A percentile compares a stretch with the other conserved stretches of the same genome.
phyloP scores from a whole-genome alignment of 2,113 vertebrate species.

The Chaetura pelagica region DNA sequence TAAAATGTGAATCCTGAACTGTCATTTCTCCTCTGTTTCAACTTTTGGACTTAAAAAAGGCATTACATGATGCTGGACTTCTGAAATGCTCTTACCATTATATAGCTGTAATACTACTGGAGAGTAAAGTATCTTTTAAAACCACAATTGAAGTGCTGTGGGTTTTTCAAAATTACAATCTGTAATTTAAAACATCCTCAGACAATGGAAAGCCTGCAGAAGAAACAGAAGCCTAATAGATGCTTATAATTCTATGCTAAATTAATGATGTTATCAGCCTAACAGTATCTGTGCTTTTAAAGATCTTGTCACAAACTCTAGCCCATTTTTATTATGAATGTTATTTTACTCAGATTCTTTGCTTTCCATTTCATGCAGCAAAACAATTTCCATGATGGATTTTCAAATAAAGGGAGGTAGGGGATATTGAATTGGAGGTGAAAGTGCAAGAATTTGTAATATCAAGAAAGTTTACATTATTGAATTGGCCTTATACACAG shows the following conservation, averaged over 20 bases:
- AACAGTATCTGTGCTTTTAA: background rate
- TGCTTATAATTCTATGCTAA: background rate
- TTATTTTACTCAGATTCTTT: background rate
- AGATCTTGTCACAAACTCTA: background rate
- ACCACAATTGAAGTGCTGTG: background rate
- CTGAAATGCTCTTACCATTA: background rate
- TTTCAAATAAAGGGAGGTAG: background rate
- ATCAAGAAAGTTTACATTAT: background rate
- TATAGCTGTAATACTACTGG: rapidly evolving
- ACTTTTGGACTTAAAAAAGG: background rate
- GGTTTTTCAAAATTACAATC: background rate
- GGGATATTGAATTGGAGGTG: background rate
- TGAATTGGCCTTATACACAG: background rate
- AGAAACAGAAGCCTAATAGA: background rate
- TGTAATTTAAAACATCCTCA: background rate
- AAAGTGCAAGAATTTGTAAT: background rate
- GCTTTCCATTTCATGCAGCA: background rate
- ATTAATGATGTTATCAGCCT: background rate
- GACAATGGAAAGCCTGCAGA: background rate
- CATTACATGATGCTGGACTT: background rate
- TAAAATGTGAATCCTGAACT: background rate
- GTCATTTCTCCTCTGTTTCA: background rate
- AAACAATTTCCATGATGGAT: background rate
- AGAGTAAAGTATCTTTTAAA: background rate
- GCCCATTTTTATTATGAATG: background rate